phyloP scores from a whole-genome alignment of 1,140 invertebrate species.

The Zaprionus ghesquierei region DNA sequence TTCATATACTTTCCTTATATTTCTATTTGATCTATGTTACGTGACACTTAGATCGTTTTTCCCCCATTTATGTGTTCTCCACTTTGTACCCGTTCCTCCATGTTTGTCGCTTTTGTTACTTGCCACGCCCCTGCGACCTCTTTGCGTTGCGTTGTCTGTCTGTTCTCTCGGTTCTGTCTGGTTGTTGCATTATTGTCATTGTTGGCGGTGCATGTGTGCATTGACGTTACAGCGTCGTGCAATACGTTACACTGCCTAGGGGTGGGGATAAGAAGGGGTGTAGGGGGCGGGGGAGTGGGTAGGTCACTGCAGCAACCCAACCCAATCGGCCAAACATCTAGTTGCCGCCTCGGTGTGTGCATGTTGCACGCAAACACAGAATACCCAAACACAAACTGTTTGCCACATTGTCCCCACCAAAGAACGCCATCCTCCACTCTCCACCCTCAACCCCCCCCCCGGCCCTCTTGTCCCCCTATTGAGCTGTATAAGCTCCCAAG shows the following conservation, averaged over 20 bases:
- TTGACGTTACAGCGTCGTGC: slow-evolving; percentile 59
- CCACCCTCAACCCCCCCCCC: neutral
- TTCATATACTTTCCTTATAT: too few relatives aligned
- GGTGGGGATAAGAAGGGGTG: neutral
- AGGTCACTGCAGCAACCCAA: slow-evolving; percentile 6
- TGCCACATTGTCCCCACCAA: slow-evolving; percentile 39
- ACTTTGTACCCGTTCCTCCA: neutral
- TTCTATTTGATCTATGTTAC: too few relatives aligned
- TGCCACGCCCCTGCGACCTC: neutral
- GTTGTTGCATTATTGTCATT: slow-evolving; percentile 63
- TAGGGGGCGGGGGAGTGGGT: neutral
- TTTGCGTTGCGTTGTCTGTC: slow-evolving; percentile 28
- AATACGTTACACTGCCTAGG: neutral
- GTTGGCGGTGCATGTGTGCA: slow-evolving; percentile 58
- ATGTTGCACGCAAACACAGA: slow-evolving; percentile 70
- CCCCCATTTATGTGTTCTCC: neutral
- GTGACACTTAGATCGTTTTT: too few relatives aligned
- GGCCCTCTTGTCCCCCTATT: neutral
- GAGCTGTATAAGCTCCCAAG: slow-evolving; percentile 52
- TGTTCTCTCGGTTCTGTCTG: slow-evolving; percentile 39
- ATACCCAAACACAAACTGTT: slow-evolving; percentile 49
- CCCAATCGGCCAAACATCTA: slow-evolving; percentile 1
- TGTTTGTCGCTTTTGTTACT: slow-evolving; percentile 19
- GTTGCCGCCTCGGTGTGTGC: slow-evolving; percentile 37
- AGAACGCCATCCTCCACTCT: neutral